Evolutionary conservation across 1,140 invertebrate species (phyloP), one percentile per base, ranked within the genome.

Genomic region (Campoletis sonorensis): DNA sequence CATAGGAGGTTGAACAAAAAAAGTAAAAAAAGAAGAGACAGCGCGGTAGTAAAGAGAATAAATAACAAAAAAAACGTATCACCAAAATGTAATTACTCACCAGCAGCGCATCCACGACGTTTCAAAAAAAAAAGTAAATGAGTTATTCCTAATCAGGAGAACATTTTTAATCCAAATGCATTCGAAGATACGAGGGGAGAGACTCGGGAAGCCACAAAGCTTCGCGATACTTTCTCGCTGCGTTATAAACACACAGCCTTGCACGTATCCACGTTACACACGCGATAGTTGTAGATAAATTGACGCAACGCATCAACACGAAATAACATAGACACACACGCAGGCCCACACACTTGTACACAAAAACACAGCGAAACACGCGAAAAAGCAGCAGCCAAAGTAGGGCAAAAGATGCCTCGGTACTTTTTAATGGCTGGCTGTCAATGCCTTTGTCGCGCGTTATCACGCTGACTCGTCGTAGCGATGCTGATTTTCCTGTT

Each of bases 351-450:
- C 33, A 76, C 26, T 61, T 45, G 33, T 8, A 40, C 26, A 40
- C 21, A 21, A 21, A 61, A 26, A 76, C 54, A 81, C 21, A 45
- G 16, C n/a, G 23, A 33, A 26, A 77, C 16, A 78, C 61, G 21
- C 61, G 58, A 79, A 27, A 82, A 70, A 37, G 37, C 51, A 37
- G 40, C 40, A 70, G 58, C 11, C 40, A 45, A 11, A 45, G 40
- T 45, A 40, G 40, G 45, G 27, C 76, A 51, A 37, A 21, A 72
- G 49, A 58, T 71, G 72, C 61, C 40, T 40, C 79, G 21, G 30
- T 58, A 30, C 33, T 78, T 78, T n/a, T 40, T 73, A 82, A 82
- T 81, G 80, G 80, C 80, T 81, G 72, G 67, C 80, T 77, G 75
- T 78, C 80, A 77, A 75, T 51, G 73, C 80, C 80, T 67, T 40